These are phyloP conservation scores for Gymnocheta viridis DNA, from an alignment of 2,888 invertebrate species.

Conservation along the genomic window DNA sequence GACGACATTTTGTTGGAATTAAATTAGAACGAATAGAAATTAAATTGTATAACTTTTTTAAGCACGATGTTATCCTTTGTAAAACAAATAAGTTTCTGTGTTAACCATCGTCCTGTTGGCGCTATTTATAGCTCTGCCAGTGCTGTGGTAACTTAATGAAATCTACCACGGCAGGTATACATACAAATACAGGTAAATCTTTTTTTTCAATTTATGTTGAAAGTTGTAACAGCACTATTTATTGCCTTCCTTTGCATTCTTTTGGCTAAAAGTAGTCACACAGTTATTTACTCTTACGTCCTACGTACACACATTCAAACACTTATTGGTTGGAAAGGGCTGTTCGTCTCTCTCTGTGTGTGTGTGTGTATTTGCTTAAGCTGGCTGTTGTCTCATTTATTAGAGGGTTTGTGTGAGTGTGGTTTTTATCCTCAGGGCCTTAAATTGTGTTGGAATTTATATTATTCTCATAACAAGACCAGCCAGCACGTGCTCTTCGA, in stretches of 20 bases:
- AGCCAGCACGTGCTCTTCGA: conserved; percentile 79
- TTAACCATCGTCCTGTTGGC: conserved; percentile 72
- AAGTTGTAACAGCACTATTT: conserved; percentile 46
- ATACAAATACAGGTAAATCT: conserved; percentile 69
- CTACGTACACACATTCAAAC: background rate
- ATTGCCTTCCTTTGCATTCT: conserved; percentile 71
- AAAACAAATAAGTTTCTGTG: conserved; percentile 75
- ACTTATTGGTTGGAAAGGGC: conserved; percentile 13
- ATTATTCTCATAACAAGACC: conserved; percentile 37
- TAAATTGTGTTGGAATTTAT: conserved; percentile 67
- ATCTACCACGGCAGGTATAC: conserved; percentile 74
- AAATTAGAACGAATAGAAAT: conserved; percentile 26
- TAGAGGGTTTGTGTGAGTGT: conserved; percentile 35
- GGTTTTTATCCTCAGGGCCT: conserved; percentile 37
- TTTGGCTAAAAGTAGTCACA: conserved; percentile 24
- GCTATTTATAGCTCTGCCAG: conserved; percentile 76
- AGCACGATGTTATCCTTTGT: conserved; percentile 69
- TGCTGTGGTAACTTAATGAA: conserved; percentile 64
- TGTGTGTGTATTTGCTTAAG: background rate
- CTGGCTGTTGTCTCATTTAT: conserved; percentile 40
- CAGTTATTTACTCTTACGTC: background rate
- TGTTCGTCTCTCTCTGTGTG: background rate
- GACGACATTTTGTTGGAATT: conserved; percentile 76
- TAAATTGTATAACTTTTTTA: background rate
- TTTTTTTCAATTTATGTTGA: conserved; percentile 37